These are phyloP conservation scores for Globicephala melas DNA, from an alignment of 2,113 vertebrate genomes.

Conservation along the genomic window DNA sequence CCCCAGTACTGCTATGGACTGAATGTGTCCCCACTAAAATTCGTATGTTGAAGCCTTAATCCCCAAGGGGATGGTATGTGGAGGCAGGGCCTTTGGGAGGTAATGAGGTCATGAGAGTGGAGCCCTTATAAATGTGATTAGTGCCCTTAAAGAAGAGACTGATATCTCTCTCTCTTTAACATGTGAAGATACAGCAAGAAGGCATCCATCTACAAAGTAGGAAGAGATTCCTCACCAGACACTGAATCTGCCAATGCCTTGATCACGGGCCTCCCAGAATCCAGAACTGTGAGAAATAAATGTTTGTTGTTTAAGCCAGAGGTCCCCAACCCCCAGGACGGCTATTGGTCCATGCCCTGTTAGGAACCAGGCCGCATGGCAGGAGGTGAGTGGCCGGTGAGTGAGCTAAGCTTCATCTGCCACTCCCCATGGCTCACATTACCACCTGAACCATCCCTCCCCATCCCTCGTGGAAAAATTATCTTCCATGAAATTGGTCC, in stretches of 20 bases:
- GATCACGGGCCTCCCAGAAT: neutral
- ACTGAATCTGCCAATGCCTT: no score
- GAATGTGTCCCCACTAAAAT: neutral
- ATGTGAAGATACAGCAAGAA: neutral
- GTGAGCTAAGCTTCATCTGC: no score
- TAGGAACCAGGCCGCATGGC: no score
- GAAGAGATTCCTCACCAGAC: neutral
- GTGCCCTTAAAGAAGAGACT: neutral
- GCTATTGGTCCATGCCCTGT: no score
- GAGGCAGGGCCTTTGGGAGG: neutral
- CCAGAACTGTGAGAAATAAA: neutral
- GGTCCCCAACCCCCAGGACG: no score
- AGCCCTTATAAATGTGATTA: neutral
- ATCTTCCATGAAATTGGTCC: no score
- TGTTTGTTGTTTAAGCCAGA: neutral
- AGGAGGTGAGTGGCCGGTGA: no score
- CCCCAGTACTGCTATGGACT: neutral
- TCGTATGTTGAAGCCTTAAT: neutral
- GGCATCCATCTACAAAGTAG: neutral
- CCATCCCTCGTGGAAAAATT: no score
- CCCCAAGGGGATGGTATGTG: neutral
- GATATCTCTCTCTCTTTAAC: neutral
- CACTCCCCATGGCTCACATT: no score
- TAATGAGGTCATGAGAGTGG: neutral
- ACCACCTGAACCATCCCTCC: no score